Evolutionary conservation across 2,113 vertebrate species (phyloP).

Genomic region (Pristiophorus japonicus): DNA sequence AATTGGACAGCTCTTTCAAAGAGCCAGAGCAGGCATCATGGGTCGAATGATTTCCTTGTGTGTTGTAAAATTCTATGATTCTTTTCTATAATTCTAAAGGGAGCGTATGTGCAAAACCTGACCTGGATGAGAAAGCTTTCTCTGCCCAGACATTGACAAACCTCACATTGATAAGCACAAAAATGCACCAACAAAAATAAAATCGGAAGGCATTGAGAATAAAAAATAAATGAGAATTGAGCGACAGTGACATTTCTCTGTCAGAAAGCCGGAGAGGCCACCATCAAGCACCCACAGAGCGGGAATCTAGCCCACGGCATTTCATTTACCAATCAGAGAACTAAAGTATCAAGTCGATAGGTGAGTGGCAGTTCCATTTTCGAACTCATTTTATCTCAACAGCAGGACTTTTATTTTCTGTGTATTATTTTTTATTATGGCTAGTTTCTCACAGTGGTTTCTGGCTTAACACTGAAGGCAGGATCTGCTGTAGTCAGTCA

Average conservation of each 20-base stretch:
- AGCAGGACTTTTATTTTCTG: background rate
- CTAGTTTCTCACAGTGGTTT: background rate
- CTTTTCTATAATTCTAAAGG: background rate
- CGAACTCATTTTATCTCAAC: background rate
- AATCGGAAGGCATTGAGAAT: background rate
- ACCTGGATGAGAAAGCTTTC: background rate
- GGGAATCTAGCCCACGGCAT: background rate
- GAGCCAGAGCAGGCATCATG: background rate
- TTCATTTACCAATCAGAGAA: conserved; percentile 9
- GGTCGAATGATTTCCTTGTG: background rate
- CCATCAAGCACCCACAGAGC: too few relatives aligned
- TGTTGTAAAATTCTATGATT: too few relatives aligned
- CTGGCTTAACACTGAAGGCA: background rate
- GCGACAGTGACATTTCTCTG: background rate
- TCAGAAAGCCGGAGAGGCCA: background rate
- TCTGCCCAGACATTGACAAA: background rate
- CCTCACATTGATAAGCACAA: background rate
- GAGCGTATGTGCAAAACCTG: background rate
- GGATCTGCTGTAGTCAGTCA: too few relatives aligned
- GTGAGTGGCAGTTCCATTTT: conserved; percentile 25
- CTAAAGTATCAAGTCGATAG: background rate
- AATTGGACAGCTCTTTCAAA: background rate
- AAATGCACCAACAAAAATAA: background rate
- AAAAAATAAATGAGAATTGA: background rate
- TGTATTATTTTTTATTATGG: background rate